A percentile compares a stretch with the other conserved stretches of the same genome.
phyloP scores from a whole-genome alignment of 2,113 vertebrate species.

The Polypterus bichir region DNA sequence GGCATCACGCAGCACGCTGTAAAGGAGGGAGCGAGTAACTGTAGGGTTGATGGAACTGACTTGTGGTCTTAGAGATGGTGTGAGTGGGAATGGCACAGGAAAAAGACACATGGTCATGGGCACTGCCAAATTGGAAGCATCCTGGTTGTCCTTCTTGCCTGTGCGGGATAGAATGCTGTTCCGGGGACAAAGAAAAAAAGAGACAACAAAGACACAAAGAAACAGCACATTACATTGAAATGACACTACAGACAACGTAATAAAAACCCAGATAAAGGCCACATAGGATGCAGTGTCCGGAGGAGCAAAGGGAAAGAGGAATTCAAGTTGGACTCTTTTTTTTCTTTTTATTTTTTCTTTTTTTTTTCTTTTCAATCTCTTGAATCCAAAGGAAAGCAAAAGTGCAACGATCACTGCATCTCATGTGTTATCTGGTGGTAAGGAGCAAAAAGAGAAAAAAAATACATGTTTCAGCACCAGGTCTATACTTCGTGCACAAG shows the following conservation, averaged over 20 bases:
- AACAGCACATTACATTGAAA: constrained; percentile 99
- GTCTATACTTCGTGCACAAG: constrained; percentile 79
- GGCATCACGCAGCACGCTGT: constrained; percentile 99
- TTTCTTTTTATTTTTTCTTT: constrained; percentile 17
- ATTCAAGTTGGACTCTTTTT: constrained; percentile 21
- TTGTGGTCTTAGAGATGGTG: constrained; percentile 99
- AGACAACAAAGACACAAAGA: constrained; percentile 99
- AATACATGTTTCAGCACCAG: constrained; percentile 99
- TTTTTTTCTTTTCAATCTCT: constrained; percentile 1
- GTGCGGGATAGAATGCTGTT: constrained; percentile 99
- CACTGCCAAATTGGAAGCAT: constrained; percentile 99
- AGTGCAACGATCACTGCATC: constrained; percentile 88
- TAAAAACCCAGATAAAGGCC: constrained; percentile 95
- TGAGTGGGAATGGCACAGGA: constrained; percentile 99
- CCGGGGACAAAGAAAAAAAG: constrained; percentile 98
- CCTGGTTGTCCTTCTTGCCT: constrained; percentile 99
- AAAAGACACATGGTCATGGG: constrained; percentile 99
- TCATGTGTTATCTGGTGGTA: constrained; percentile 99
- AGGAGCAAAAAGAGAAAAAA: constrained; percentile 99
- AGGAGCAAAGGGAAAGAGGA: neutral
- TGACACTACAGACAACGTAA: constrained; percentile 99
- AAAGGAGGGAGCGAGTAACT: constrained; percentile 99
- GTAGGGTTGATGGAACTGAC: constrained; percentile 99
- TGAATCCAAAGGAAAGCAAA: constrained; percentile 30
- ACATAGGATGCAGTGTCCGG: constrained; percentile 96